Base-by-base conservation (phyloP, 2,888 invertebrate species). In the Phrixothrix hirtus region DNA sequence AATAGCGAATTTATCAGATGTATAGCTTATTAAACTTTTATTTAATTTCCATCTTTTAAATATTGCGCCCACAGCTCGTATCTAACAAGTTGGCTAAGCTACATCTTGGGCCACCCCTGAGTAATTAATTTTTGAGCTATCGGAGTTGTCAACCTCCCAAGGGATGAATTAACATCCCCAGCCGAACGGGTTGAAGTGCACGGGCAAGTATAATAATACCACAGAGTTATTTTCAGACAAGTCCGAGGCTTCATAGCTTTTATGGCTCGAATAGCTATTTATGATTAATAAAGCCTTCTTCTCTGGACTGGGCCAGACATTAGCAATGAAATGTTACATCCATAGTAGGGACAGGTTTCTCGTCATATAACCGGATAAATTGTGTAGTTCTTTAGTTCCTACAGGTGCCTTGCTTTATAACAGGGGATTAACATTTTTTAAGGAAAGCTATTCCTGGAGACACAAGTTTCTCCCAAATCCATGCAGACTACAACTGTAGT, bases 401-500 rank as follows among this genome's bases (percentile, higher is more conserved):
- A 13, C 12, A 7, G 12, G 31, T 31, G 6, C 14, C 12, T 12
- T 7, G 12, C 12, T 2, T 7, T 31, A 31, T 12, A 31, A 13
- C 7, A 11, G 11, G 2, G 31, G 31, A 13, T 31, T 31, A 12
- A 31, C n/a, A 2, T 12, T 31, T 4, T 31, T 31, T 31, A 3
- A 7, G 7, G 7, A 13, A 31, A 31, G 12, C 12, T 3, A 31
- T 31, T 2, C 11, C 2, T 13, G 5, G 31, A 10, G 31, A 3
- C 31, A 31, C 12, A 31, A 3, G 12, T 31, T 12, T 7, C 31
- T 12, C 3, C 39, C 42, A 17, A 41, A 31, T 39, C 30, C 47
- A 47, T 47, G 13, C 39, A 43, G 36, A 11, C 43, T 26, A 58
- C 51, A 35, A 57, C 45, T 7, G n/a, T n/a, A n/a, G n/a, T n/a